These are phyloP conservation scores for Bombus soroeensis DNA, from an alignment of 1,140 invertebrate species.

Conservation along the genomic window DNA sequence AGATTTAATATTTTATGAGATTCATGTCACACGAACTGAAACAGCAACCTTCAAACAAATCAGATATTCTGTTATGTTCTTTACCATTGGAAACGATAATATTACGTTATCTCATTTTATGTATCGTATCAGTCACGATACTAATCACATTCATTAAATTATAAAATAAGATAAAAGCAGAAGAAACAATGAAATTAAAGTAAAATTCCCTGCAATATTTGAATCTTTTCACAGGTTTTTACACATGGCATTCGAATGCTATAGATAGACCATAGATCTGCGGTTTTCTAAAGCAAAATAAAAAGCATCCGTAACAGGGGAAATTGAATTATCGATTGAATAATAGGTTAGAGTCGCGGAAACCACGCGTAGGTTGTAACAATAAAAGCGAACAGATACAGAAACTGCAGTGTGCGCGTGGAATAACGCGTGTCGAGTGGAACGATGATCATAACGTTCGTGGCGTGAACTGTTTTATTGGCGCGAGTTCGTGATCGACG, in stretches of 20 bases:
- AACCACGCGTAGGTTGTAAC: conserved; percentile 1
- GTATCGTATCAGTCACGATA: too few relatives aligned
- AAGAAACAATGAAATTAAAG: background rate
- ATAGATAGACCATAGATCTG: background rate
- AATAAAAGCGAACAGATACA: conserved; percentile 4
- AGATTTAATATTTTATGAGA: background rate
- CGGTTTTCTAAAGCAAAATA: background rate
- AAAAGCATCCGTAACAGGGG: background rate
- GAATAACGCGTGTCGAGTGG: background rate
- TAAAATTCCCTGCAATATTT: background rate
- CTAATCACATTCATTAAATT: too few relatives aligned
- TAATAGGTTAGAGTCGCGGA: background rate
- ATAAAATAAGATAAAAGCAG: background rate
- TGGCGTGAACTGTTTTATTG: conserved; percentile 10
- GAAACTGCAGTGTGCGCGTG: background rate
- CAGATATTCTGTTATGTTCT: background rate
- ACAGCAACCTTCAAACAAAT: background rate
- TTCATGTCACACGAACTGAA: background rate
- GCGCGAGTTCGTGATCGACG: conserved; percentile 22
- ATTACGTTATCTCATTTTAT: background rate
- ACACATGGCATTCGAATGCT: background rate
- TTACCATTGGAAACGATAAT: background rate
- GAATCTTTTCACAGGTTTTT: background rate
- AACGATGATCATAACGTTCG: conserved; percentile 35
- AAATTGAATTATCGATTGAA: conserved; percentile 16